These are phyloP conservation scores for Melipona quadrifasciata DNA, from an alignment of 1,140 invertebrate species.

Conservation along the genomic window DNA sequence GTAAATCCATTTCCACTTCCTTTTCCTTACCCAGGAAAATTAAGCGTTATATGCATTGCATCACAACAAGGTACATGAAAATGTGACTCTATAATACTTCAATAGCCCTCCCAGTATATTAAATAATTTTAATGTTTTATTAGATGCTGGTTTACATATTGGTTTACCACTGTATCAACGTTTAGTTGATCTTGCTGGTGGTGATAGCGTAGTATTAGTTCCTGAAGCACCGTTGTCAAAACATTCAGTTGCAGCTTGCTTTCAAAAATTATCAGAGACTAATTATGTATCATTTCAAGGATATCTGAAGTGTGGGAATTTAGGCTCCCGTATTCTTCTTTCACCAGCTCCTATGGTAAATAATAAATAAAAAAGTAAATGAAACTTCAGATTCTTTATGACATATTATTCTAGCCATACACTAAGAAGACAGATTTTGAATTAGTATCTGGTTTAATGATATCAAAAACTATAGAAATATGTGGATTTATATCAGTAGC, in stretches of 20 bases:
- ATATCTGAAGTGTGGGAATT: slow-evolving; percentile 88
- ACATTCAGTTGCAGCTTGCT: slow-evolving; percentile 85
- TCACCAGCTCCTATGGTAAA: slow-evolving; percentile 89
- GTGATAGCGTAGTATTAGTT: slow-evolving; percentile 85
- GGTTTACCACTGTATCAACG: slow-evolving; percentile 76
- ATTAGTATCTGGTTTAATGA: slow-evolving; percentile 81
- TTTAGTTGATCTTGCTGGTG: slow-evolving; percentile 84
- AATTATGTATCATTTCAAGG: slow-evolving; percentile 91
- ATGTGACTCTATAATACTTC: slow-evolving; percentile 7
- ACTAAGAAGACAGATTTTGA: slow-evolving; percentile 87
- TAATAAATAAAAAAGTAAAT: not conserved
- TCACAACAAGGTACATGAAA: slow-evolving; percentile 79
- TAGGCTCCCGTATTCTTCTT: slow-evolving; percentile 88
- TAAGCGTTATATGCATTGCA: slow-evolving; percentile 89
- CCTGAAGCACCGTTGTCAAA: slow-evolving; percentile 84
- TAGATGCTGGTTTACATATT: slow-evolving; percentile 71
- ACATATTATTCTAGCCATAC: slow-evolving; percentile 81
- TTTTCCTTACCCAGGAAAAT: slow-evolving; percentile 91
- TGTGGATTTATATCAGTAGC: slow-evolving; percentile 92
- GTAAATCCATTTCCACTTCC: slow-evolving; percentile 86
- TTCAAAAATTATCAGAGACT: slow-evolving; percentile 88
- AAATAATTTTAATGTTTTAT: slow-evolving; percentile 34
- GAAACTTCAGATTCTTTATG: not conserved
- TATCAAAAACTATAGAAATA: slow-evolving; percentile 88
- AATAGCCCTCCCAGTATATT: slow-evolving; percentile 22